phyloP scores from a whole-genome alignment of 2,797 vertebrate genomes.

The Argentina silus region DNA sequence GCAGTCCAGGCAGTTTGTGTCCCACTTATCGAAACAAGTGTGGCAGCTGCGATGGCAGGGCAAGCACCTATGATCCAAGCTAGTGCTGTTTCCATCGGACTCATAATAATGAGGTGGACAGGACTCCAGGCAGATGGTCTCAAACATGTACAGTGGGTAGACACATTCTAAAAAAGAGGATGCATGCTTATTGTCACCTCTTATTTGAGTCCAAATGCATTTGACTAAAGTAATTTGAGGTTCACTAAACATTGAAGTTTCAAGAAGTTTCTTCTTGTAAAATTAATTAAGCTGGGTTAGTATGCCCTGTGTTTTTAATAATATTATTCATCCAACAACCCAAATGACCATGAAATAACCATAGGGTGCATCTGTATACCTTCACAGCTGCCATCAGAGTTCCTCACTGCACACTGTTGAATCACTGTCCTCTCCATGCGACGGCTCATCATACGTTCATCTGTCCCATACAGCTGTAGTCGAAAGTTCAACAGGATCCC shows the following conservation, averaged over 20 bases:
- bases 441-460: slow-evolving; percentile 18
- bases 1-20: slow-evolving; percentile 29
- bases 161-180: slow-evolving; percentile 21
- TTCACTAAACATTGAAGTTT: background rate
- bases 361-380: slow-evolving; percentile 13
- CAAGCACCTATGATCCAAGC: slow-evolving; percentile 14
- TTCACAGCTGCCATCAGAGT: slow-evolving; percentile 22
- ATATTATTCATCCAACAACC: too few relatives aligned
- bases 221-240: too few relatives aligned
- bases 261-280: background rate
- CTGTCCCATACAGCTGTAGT: slow-evolving; percentile 30
- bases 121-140: slow-evolving; percentile 29
- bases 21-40: slow-evolving; percentile 19
- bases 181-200: background rate
- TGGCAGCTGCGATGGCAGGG: slow-evolving; percentile 33
- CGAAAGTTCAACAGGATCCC: slow-evolving; percentile 26
- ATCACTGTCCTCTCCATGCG: slow-evolving; percentile 16
- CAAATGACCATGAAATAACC: too few relatives aligned
- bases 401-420: slow-evolving; percentile 14
- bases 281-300: too few relatives aligned
- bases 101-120: slow-evolving; percentile 39
- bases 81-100: slow-evolving; percentile 26
- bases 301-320: too few relatives aligned
- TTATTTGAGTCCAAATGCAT: background rate
- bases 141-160: slow-evolving; percentile 33